Percentiles rank a stretch among this genome's conserved stretches.
phyloP scores from a whole-genome alignment of 2,113 vertebrate species.

The Calidris pygmaea region DNA sequence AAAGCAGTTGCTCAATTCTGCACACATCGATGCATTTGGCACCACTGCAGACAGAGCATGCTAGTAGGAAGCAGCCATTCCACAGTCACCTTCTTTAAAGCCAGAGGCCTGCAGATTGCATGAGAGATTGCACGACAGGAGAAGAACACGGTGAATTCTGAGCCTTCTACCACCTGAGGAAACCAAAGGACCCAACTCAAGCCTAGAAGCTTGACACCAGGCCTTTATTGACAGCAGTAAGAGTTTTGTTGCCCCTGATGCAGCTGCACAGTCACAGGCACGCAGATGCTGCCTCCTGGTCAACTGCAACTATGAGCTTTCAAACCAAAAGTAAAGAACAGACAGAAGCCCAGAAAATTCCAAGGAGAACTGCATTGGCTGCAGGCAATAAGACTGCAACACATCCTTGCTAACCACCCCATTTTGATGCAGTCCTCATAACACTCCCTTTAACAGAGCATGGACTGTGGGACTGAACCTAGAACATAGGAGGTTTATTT shows the following conservation, averaged over 20 bases:
- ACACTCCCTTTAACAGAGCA: neutral
- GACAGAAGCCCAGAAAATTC: neutral
- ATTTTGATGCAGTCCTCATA: neutral
- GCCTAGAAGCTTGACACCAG: rapidly evolving
- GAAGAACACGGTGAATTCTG: neutral
- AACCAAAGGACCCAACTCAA: neutral
- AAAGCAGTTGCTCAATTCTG: neutral
- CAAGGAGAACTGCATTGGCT: neutral
- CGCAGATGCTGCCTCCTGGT: neutral
- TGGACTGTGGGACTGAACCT: neutral
- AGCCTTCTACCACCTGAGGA: neutral
- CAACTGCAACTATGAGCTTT: neutral
- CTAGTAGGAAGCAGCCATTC: neutral
- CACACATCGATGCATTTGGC: neutral
- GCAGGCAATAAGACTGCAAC: neutral
- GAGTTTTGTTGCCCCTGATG: neutral
- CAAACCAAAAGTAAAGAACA: neutral
- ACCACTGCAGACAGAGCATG: neutral
- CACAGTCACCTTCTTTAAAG: neutral
- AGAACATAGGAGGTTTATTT: neutral
- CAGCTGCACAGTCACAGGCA: rapidly evolving
- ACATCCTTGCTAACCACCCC: neutral
- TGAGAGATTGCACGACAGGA: neutral
- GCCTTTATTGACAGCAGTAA: neutral
- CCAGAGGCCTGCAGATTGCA: neutral